Conservation (phyloP, 2,113 vertebrate genomes). For the Corvus moneduloides region DNA sequence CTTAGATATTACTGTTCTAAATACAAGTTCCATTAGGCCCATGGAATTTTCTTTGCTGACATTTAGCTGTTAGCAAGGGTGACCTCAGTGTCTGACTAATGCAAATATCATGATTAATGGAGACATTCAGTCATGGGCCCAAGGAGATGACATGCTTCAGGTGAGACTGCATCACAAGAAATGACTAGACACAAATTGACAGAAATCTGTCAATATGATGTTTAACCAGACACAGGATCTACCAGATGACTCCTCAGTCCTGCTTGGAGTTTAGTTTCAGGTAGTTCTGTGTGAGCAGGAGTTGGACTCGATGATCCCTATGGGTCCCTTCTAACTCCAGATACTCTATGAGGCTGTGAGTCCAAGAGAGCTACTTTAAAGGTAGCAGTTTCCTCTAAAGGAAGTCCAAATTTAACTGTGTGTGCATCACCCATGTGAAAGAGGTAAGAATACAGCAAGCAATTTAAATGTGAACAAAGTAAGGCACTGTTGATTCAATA, state of each 20-base stretch:
- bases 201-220: not conserved
- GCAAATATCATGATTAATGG: not conserved
- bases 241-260: not conserved
- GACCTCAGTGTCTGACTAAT: constrained; percentile 45
- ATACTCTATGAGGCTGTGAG: not conserved
- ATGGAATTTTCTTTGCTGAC: constrained; percentile 11
- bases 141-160: not conserved
- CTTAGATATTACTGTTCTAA: not conserved
- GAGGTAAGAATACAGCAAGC: not conserved
- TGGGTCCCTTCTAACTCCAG: not conserved
- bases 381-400: not conserved
- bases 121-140: not conserved
- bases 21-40: not conserved
- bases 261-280: not conserved
- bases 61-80: constrained; percentile 13
- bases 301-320: not conserved
- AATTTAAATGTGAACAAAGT: not conserved
- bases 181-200: not conserved
- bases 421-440: not conserved
- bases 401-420: not conserved
- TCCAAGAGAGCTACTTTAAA: not conserved
- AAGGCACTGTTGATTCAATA: not conserved
- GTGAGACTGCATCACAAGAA: constrained; percentile 6
- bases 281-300: not conserved
- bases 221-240: not conserved